Evolutionary conservation across 2,797 vertebrate genomes (phyloP).

Genomic region (Chaetophractus vellerosus): DNA sequence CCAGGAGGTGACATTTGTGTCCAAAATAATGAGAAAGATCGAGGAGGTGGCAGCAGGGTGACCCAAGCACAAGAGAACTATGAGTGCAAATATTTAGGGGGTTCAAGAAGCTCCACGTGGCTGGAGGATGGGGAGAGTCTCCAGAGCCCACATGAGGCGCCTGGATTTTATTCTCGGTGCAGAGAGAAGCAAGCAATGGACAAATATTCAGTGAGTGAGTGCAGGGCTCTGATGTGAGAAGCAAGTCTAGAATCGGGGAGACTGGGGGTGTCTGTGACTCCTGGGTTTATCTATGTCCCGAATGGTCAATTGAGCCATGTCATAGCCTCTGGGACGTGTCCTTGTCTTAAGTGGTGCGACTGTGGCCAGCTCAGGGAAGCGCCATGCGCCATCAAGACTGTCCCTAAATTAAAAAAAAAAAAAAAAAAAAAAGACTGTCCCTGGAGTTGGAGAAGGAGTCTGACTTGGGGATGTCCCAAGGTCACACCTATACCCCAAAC

Average conservation of each 20-base stretch:
- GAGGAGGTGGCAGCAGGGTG: no score
- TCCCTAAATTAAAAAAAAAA: no score
- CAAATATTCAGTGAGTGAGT: no score
- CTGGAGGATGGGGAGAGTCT: no score
- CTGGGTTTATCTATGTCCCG: fast-evolving
- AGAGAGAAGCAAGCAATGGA: no score
- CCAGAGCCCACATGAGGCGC: no score
- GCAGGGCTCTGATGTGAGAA: neutral
- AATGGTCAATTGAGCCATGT: neutral
- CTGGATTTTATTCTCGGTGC: no score
- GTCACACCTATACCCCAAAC: neutral
- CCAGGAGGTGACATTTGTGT: no score
- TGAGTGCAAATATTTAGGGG: no score
- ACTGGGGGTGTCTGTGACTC: neutral
- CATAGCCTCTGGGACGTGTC: neutral
- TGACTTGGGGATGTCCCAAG: neutral
- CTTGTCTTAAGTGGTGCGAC: neutral
- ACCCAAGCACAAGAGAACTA: no score
- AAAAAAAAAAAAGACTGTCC: neutral
- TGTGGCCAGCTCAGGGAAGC: neutral
- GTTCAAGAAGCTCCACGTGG: no score
- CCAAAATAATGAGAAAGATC: no score
- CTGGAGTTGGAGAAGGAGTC: neutral
- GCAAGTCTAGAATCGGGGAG: neutral
- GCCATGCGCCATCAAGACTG: neutral